These are phyloP conservation scores for Aphidius gifuensis DNA, from an alignment of 1,140 invertebrate species.

Conservation along the genomic window DNA sequence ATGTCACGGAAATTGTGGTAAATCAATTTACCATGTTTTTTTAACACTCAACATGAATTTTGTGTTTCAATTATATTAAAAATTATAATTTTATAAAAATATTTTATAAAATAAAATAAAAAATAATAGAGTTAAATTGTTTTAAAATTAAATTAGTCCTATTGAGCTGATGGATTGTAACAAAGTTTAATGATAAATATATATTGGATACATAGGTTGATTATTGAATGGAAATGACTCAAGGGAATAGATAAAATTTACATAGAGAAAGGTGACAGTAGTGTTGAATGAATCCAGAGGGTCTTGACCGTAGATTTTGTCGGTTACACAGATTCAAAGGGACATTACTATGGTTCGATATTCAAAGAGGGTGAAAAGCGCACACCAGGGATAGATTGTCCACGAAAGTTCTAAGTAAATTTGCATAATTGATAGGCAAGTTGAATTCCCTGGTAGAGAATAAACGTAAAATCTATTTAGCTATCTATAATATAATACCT, in stretches of 20 bases:
- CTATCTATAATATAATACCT: background rate
- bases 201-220: background rate
- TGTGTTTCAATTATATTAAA: background rate
- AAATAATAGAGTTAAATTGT: background rate
- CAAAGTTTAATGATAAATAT: slow-evolving; percentile 10
- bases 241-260: slow-evolving; percentile 14
- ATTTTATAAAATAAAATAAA: too few species aligned
- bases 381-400: slow-evolving; percentile 8
- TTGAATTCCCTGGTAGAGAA: slow-evolving; percentile 8
- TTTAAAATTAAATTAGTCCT: background rate
- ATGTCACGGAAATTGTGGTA: slow-evolving; percentile 23
- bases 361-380: background rate
- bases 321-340: slow-evolving; percentile 15
- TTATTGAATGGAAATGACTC: slow-evolving; percentile 17
- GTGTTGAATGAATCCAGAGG: slow-evolving; percentile 9
- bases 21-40: slow-evolving; percentile 24
- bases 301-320: background rate
- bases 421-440: slow-evolving; percentile 17
- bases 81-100: too few species aligned
- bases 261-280: slow-evolving; percentile 15
- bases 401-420: background rate
- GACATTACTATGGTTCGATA: slow-evolving; percentile 5
- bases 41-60: background rate
- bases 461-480: background rate
- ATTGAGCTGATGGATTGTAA: slow-evolving; percentile 5